These are phyloP conservation scores for Melieria omissa DNA, from an alignment of 2,888 invertebrate species.

Conservation along the genomic window DNA sequence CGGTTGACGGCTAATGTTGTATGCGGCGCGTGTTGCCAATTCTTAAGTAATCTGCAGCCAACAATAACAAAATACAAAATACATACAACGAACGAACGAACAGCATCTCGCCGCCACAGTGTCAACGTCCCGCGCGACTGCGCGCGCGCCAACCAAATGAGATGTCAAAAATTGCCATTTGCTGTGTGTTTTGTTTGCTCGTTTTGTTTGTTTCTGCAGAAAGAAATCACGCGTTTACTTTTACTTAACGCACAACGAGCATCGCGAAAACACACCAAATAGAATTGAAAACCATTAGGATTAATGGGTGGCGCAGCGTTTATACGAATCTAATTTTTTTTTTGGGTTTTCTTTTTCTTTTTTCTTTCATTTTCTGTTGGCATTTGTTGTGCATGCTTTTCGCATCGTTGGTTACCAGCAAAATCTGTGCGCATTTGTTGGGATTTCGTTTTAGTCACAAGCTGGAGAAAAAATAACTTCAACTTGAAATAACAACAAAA, in stretches of 20 bases:
- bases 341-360: no score
- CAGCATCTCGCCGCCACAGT: background rate
- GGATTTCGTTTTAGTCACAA: background rate
- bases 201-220: background rate
- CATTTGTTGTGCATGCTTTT: background rate
- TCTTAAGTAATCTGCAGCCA: background rate
- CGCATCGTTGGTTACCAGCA: background rate
- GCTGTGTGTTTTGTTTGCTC: background rate
- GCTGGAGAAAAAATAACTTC: background rate
- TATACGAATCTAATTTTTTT: no score
- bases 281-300: constrained; percentile 6
- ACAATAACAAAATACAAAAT: background rate
- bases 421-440: background rate
- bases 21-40: background rate
- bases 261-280: background rate
- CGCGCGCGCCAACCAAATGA: constrained; percentile 5
- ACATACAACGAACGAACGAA: background rate
- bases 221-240: background rate
- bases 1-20: no score
- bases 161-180: constrained; percentile 12
- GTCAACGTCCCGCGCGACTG: background rate
- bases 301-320: background rate
- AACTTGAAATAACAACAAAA: no score
- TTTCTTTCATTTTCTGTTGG: no score
- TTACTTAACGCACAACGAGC: background rate